Percentiles rank a stretch among this genome's conserved stretches.
These are phyloP conservation scores for Plestiodon gilberti DNA, from an alignment of 2,113 vertebrate species.

Conservation along the genomic window DNA sequence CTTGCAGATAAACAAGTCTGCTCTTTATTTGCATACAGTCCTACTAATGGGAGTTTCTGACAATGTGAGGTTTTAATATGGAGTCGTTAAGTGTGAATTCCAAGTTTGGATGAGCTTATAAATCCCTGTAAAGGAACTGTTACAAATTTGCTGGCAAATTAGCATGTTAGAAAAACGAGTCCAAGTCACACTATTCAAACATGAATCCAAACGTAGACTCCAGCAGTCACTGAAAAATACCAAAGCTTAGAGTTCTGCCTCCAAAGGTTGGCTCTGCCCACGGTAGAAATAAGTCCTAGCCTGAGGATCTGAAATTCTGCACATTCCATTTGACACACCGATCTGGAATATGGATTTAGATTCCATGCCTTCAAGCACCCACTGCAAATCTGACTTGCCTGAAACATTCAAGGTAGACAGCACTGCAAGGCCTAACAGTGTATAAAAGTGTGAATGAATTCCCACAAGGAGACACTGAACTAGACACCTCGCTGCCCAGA, in stretches of 20 bases:
- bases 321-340: not conserved
- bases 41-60: not conserved
- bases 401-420: not conserved
- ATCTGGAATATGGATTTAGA: not conserved
- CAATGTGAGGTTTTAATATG: not conserved
- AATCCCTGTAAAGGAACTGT: not conserved
- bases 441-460: not conserved
- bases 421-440: not conserved
- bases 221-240: not conserved
- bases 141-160: not conserved
- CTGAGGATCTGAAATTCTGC: not conserved
- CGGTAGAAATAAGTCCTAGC: not conserved
- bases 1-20: not conserved
- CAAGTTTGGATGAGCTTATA: not conserved
- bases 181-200: not conserved
- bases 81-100: not conserved
- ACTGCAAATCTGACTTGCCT: not conserved
- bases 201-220: not conserved
- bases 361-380: not conserved
- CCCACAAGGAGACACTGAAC: not conserved
- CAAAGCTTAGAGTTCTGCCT: not conserved
- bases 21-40: not conserved
- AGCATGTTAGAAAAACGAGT: not conserved
- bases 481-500: not conserved
- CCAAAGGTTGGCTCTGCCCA: not conserved